phyloP scores from a whole-genome alignment of 2,113 vertebrate species.

The Scolopax mira region DNA sequence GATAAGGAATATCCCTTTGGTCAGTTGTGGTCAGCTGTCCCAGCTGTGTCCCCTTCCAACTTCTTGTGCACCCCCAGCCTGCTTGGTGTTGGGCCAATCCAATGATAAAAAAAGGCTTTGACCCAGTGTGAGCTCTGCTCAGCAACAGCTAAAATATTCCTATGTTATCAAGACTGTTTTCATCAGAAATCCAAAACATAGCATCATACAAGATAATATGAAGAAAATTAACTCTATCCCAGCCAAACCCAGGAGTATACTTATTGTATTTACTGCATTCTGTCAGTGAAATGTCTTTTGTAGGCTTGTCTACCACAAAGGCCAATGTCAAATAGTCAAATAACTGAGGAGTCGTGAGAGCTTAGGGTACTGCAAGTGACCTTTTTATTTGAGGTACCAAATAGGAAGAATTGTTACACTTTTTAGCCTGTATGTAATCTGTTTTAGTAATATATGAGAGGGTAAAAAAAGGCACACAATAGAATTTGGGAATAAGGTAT shows the following conservation, averaged over 20 bases:
- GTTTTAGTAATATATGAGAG: background rate
- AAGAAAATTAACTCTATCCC: background rate
- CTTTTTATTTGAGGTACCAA: background rate
- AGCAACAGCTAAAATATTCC: background rate
- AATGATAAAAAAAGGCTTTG: background rate
- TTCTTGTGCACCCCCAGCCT: background rate
- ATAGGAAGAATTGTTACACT: background rate
- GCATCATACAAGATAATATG: background rate
- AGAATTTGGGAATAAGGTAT: background rate
- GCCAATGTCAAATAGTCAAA: background rate
- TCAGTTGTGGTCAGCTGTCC: background rate
- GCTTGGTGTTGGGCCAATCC: fast-evolving
- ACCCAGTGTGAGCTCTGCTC: background rate
- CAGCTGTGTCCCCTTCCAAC: background rate
- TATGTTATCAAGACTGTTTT: background rate
- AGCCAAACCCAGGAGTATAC: background rate
- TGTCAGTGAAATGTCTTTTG: background rate
- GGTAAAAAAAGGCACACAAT: background rate
- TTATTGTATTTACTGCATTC: background rate
- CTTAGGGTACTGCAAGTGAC: background rate
- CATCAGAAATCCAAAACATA: background rate
- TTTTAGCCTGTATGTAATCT: background rate
- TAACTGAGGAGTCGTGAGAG: background rate
- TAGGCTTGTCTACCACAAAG: background rate
- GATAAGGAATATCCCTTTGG: background rate